Conservation (phyloP, 1,140 invertebrate genomes). For the Procambarus clarkii region DNA sequence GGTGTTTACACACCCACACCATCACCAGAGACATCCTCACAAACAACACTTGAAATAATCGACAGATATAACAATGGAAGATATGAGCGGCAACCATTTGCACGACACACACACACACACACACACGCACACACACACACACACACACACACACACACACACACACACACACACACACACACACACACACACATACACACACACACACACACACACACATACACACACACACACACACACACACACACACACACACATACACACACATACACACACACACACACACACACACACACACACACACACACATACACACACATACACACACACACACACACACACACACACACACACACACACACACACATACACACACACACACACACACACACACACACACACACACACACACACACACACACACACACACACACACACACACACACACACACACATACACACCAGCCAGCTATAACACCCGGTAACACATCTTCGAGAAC, state of each 20-base stretch:
- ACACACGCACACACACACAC: too few relatives aligned
- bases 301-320: constrained; percentile 4
- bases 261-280: not conserved
- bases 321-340: not conserved
- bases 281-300: constrained; percentile 1
- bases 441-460: too few relatives aligned
- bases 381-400: not conserved
- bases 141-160: constrained; percentile 25
- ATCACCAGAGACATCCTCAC: too few relatives aligned
- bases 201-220: constrained; percentile 10
- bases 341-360: not conserved
- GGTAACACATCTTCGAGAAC: too few relatives aligned
- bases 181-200: constrained; percentile 3
- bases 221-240: not conserved
- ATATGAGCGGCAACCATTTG: too few relatives aligned
- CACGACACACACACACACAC: too few relatives aligned
- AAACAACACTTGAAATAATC: too few relatives aligned
- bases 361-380: not conserved
- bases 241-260: constrained; percentile 5
- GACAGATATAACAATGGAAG: too few relatives aligned
- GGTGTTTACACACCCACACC: too few relatives aligned
- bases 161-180: constrained; percentile 31
- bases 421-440: not conserved
- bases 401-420: not conserved
- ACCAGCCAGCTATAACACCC: too few relatives aligned